Conservation (phyloP, 2,888 invertebrate species). For the Aquatica leii region DNA sequence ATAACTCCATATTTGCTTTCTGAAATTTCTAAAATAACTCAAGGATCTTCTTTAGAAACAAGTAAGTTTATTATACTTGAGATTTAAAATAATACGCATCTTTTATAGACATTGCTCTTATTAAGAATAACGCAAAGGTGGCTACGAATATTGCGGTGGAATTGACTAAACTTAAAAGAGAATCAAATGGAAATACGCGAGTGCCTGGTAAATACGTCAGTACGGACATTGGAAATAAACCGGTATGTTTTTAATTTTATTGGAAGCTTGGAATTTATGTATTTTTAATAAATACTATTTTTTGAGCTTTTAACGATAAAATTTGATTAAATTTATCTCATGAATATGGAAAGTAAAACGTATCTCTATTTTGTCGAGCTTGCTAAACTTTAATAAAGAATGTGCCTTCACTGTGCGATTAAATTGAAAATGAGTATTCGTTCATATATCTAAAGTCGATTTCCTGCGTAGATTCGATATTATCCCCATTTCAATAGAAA, state of each 20-base stretch:
- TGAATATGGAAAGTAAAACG: no score
- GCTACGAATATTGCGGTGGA: conserved; percentile 82
- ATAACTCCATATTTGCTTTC: conserved; percentile 92
- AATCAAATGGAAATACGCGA: conserved; percentile 12
- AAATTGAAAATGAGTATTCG: no score
- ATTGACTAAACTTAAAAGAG: conserved; percentile 60
- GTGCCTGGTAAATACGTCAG: conserved; percentile 11
- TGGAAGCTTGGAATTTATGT: not conserved
- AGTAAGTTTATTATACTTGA: conserved; percentile 90
- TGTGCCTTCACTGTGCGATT: no score
- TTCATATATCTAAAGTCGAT: no score
- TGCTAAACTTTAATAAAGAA: no score
- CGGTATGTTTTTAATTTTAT: conserved; percentile 25
- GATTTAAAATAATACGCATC: conserved; percentile 15
- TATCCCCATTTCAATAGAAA: no score
- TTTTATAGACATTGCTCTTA: conserved; percentile 80
- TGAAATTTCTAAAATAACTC: conserved; percentile 79
- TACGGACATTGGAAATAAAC: conserved; percentile 20
- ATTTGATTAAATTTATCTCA: no score
- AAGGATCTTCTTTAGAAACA: conserved; percentile 81
- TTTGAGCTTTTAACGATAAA: no score
- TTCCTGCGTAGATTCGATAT: no score
- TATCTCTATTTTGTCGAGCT: no score
- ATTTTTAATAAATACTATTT: no score
- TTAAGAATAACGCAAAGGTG: conserved; percentile 90